Evolutionary conservation across 2,888 invertebrate genomes (phyloP).

Genomic region (Metopia argyrocephala): DNA sequence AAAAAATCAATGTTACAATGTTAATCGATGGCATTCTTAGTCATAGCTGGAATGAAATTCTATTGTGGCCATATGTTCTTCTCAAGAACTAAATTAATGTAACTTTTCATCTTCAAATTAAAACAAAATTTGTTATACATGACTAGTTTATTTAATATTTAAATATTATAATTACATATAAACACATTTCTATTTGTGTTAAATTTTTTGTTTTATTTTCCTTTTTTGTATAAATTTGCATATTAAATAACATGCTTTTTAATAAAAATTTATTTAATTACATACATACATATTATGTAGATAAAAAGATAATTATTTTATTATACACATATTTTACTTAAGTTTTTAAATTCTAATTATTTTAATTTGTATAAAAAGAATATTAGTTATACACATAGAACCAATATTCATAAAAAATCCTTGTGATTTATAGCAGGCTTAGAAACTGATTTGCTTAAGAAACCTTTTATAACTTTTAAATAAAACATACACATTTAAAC

Average conservation of each 20-base stretch:
- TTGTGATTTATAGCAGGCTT: too few species aligned
- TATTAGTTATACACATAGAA: too few species aligned
- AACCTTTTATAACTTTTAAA: conserved; percentile 3
- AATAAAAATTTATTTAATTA: conserved; percentile 24
- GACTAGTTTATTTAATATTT: conserved; percentile 65
- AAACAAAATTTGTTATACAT: conserved; percentile 46
- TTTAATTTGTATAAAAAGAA: too few species aligned
- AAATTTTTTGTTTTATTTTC: too few species aligned
- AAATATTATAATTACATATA: conserved; percentile 55
- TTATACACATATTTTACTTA: conserved; percentile 36
- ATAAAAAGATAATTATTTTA: conserved; percentile 23
- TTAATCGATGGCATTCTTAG: too few species aligned
- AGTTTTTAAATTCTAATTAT: neutral
- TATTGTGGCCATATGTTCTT: too few species aligned
- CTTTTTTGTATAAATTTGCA: conserved; percentile 9
- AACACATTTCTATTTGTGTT: neutral
- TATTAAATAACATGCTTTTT: conserved; percentile 30
- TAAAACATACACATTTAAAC: conserved; percentile 22
- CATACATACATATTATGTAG: conserved; percentile 28
- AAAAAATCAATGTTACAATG: too few species aligned
- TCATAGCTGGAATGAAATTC: too few species aligned
- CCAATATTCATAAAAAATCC: too few species aligned
- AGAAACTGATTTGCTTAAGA: conserved; percentile 18
- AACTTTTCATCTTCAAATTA: too few species aligned
- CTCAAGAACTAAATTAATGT: too few species aligned